Base-by-base conservation (phyloP, 1,140 invertebrate genomes). In the Steinernema feltiae region DNA sequence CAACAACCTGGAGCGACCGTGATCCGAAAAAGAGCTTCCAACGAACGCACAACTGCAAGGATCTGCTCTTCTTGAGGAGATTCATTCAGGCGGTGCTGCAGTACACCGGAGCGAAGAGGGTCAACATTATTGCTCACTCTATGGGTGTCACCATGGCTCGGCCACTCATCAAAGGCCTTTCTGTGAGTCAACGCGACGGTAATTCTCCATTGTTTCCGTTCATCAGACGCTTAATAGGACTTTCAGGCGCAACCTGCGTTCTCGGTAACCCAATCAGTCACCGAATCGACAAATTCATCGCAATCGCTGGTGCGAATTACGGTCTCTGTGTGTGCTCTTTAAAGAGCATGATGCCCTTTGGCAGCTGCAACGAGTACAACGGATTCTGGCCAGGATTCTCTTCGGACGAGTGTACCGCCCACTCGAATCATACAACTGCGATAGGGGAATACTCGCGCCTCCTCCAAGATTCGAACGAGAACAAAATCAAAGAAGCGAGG, bases 131-230 rank as follows among this genome's bases (percentile, higher is more conserved):
- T 27, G 69, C 78, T 3, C 82, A 83, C 53, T 84, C 82, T 18
- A 83, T 83, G 82, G 82, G 82, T 29, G 82, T 83, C 1, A 83
- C 82, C 27, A 32, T 83, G 18, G 78, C 74, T 3, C 74, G 82
- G 63, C 76, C 77, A 30, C 70, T 82, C 27, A 82, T 83, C 76
- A 80, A 82, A 32, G 82, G 82, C 30, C 79, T 80, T 31, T 24
- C 48, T n/a, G 31, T 76, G 2, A 69, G 35, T 41, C 35, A 41
- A 41, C n/a, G n/a, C n/a, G n/a, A n/a, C n/a, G n/a, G n/a, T n/a
- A n/a, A n/a, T n/a, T n/a, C n/a, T n/a, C n/a, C n/a, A n/a, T n/a
- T n/a, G n/a, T n/a, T n/a, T n/a, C n/a, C n/a, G n/a, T n/a, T n/a
- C n/a, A n/a, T n/a, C n/a, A n/a, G n/a, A n/a, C n/a, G n/a, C n/a